Conservation (phyloP, 2,888 invertebrate genomes). For the Brachyptera putata region DNA sequence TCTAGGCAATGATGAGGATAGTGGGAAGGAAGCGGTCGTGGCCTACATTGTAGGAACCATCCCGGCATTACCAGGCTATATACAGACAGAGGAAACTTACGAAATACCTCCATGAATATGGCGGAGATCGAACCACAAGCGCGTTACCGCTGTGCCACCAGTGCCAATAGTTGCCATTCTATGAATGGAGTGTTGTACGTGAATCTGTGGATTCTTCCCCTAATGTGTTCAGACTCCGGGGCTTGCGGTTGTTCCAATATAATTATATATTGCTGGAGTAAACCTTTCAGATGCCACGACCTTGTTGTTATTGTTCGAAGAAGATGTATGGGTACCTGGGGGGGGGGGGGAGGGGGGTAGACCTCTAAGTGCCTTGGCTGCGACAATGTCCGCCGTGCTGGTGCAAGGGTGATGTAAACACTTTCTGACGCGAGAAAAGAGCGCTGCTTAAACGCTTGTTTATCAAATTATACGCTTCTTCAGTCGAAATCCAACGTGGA, state of each 20-base stretch:
- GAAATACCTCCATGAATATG: too few species aligned
- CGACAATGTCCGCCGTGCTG: not conserved
- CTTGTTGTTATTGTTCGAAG: constrained; percentile 9
- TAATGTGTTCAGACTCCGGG: not conserved
- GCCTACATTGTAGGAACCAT: too few species aligned
- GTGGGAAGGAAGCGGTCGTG: too few species aligned
- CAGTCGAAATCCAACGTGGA: too few species aligned
- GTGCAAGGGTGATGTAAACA: constrained; percentile 5
- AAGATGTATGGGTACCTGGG: constrained; percentile 10
- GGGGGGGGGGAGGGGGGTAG: constrained; percentile 14
- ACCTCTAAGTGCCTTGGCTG: constrained; percentile 9
- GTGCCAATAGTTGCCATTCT: not conserved
- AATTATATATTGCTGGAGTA: not conserved
- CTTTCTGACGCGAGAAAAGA: too few species aligned
- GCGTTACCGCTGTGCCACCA: too few species aligned
- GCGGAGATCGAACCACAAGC: too few species aligned
- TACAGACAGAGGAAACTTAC: too few species aligned
- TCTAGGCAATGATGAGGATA: too few species aligned
- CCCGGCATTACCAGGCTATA: too few species aligned
- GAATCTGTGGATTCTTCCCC: constrained; percentile 3
- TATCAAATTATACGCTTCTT: too few species aligned
- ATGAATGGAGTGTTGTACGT: not conserved
- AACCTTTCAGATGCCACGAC: constrained; percentile 13
- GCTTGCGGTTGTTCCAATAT: not conserved
- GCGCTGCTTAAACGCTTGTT: too few species aligned